Evolutionary conservation across 2,888 invertebrate genomes (phyloP), one percentile per base, ranked within the genome.

Genomic region (Cheilosia urbana): DNA sequence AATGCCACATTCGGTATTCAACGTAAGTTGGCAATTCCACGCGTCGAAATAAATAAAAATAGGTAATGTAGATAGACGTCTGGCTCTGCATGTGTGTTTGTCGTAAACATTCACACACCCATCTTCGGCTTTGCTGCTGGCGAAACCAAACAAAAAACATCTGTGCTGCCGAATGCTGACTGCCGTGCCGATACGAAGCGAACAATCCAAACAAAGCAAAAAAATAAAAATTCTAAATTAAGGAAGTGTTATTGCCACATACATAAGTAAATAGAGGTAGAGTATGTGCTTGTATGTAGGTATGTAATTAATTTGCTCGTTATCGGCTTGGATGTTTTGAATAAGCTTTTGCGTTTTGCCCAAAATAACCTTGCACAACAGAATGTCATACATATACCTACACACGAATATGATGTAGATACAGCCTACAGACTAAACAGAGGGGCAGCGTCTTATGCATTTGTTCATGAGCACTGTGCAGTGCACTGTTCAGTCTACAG

Each of bases 181-280:
- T n/a, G n/a, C n/a, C n/a, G n/a, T n/a, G 40, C n/a, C 9, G 21
- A 68, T n/a, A 2, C 34, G 58, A 45, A 37, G 30, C 19, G 24
- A 71, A 63, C n/a, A 17, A 47, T n/a, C 7, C 6, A 45, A 58
- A 21, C n/a, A 15, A 62, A 42, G 53, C 24, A 62, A 42, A 7
- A 24, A 45, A 4, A 17, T 24, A 13, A 13, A 24, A n/a, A 47
- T 17, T n/a, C 9, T 47, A 7, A 27, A 47, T 66, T 19, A 45
- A 65, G 75, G 75, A 76, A 76, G 66, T 66, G 60, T 57, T 45
- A 57, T 69, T 47, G 55, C 4, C 24, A 55, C n/a, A 40, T 24
- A 15, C 51, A 49, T 24, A 30, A 7, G 4, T 1, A n/a, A n/a
- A n/a, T 37, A 4, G 13, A 13, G 13, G 37, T 13, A 37, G 13